phyloP scores from a whole-genome alignment of 2,113 vertebrate species.

The Perognathus longimembris region DNA sequence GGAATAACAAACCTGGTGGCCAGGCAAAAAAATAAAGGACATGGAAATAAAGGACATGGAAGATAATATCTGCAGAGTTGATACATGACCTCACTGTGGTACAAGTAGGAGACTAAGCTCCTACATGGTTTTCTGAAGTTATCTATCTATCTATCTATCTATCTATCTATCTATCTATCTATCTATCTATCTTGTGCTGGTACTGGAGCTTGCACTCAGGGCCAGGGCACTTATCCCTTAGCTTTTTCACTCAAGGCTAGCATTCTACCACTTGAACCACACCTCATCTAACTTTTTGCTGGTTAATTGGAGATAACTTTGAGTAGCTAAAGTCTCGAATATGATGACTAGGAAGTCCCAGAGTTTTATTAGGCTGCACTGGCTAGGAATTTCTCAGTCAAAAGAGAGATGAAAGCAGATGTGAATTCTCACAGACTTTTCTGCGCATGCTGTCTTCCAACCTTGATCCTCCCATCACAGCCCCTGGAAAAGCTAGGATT shows the following conservation, averaged over 20 bases:
- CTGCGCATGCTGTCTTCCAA: too few relatives aligned
- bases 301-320: background rate
- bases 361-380: background rate
- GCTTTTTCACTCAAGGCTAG: too few relatives aligned
- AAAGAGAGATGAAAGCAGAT: background rate
- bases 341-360: background rate
- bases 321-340: background rate
- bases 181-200: too few relatives aligned
- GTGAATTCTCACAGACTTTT: too few relatives aligned
- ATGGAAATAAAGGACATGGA: background rate
- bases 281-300: too few relatives aligned
- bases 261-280: too few relatives aligned
- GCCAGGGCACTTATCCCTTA: too few relatives aligned
- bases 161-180: too few relatives aligned
- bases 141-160: too few relatives aligned
- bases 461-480: too few relatives aligned
- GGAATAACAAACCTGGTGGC: background rate
- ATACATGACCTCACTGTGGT: background rate
- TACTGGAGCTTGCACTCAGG: too few relatives aligned
- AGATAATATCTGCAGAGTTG: background rate
- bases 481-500: too few relatives aligned
- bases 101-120: background rate
- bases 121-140: background rate
- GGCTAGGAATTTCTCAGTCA: constrained; percentile 6
- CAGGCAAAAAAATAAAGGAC: background rate